These are phyloP conservation scores for Margarornis squamiger DNA, from an alignment of 2,797 vertebrate genomes.

Conservation along the genomic window DNA sequence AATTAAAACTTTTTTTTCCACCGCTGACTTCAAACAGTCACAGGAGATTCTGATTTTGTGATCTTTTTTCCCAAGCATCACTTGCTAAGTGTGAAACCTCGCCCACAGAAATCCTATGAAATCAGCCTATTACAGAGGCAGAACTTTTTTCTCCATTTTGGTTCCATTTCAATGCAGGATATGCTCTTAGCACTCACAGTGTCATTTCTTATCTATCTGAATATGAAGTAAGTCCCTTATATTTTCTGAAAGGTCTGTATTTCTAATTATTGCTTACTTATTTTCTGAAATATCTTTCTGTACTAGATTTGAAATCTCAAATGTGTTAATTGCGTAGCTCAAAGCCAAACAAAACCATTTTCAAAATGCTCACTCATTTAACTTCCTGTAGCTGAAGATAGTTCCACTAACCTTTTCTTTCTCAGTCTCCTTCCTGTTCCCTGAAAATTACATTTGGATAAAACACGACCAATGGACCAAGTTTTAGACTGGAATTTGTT, in stretches of 20 bases:
- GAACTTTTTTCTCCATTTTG: not conserved
- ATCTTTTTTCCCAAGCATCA: not conserved
- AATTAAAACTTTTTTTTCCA: not conserved
- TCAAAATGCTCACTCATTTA: not conserved
- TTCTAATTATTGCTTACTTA: not conserved
- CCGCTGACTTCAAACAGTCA: not conserved
- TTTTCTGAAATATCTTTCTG: slow-evolving; percentile 12
- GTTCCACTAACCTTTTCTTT: not conserved
- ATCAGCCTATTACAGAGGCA: not conserved
- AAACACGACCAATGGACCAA: not conserved
- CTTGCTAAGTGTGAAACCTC: not conserved
- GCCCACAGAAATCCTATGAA: not conserved
- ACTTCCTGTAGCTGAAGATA: not conserved
- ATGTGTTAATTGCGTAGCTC: not conserved
- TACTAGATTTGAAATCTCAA: not conserved
- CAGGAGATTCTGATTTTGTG: not conserved
- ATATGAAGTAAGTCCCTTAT: not conserved
- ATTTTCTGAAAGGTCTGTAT: not conserved
- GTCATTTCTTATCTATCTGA: not conserved
- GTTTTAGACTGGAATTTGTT: not conserved
- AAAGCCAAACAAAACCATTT: slow-evolving; percentile 8
- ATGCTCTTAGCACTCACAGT: not conserved
- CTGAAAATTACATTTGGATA: not conserved
- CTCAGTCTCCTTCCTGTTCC: not conserved
- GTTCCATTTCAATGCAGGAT: not conserved